Evolutionary conservation across 2,797 vertebrate genomes (phyloP), one percentile per base, ranked within the genome.

Genomic region (Spondyliosoma cantharus): DNA sequence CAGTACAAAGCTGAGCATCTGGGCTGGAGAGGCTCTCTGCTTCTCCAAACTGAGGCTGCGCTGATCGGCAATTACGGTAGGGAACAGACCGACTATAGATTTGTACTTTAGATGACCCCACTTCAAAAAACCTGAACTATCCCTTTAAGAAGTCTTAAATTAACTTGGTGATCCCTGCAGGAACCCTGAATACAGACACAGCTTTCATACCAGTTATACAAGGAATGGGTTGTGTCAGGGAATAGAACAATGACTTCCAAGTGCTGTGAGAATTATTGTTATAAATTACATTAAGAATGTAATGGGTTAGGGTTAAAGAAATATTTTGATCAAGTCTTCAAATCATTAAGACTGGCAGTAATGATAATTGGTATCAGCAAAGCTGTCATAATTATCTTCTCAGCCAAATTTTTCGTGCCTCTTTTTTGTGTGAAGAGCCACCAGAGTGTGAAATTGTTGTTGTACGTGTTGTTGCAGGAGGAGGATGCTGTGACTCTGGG

Each of bases 401-500:
- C 45, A 22, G 19, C 16, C 52, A 43, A 24, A 72, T 68, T 37
- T 5, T 52, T n/a, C 0, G 7, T 50, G 2, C 37, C 32, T 27
- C 46, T 46, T 46, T 5, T 48, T 46, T 19, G 48, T 9, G 19
- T 20, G 0, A 22, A 61, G 46, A 11, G 27, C 32, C 27, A 3
- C 2, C 14, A 11, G 19, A 37, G 9, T 25, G 11, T 72, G 13
- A 70, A 22, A 20, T 2, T 2, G 9, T 57, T 59, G 3, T 66
- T 62, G 0, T 53, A 1, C 3, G 14, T 81, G 57, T 69, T 32
- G 32, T 49, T 74, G 27, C 80, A 93, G 97, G 96, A 96, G 93
- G 96, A 96, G 86, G 93, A 94, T 84, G 94, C 93, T 58, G 90
- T 93, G 86, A 85, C 93, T 86, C 94, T 97, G 93, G 98, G 98